Evolutionary conservation across 37 sponge, comb jelly and placozoan species (phyloP).

Genomic region (Cliona cf. orientalis): DNA sequence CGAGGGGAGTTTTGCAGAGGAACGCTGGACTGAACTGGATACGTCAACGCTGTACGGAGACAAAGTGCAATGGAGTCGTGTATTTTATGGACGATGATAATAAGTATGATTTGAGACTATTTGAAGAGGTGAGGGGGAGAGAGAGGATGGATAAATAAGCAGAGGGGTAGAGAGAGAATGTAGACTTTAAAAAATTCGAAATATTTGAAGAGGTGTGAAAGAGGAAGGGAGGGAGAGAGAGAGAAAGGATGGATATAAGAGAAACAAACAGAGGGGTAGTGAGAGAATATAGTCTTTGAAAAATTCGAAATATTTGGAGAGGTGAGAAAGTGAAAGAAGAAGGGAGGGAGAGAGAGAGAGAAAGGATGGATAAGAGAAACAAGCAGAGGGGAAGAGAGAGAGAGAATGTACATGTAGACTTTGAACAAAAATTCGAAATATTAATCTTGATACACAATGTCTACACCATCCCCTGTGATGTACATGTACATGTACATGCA

Average conservation of each 20-base stretch:
- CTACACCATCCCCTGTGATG: no score
- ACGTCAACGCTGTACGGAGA: conserved; percentile 8
- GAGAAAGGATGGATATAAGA: background rate
- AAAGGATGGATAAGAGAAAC: no score
- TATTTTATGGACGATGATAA: conserved; percentile 97
- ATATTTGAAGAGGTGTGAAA: no score
- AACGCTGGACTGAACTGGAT: conserved; percentile 74
- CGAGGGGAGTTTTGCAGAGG: conserved; percentile 84
- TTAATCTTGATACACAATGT: no score
- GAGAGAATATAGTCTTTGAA: background rate
- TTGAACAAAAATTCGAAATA: background rate
- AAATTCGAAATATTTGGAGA: background rate
- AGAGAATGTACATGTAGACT: background rate
- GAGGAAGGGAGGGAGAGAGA: conserved; percentile 51
- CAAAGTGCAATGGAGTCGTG: conserved; percentile 69
- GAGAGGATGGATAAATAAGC: background rate
- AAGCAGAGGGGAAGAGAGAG: background rate
- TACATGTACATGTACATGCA: no score
- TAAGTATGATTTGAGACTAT: conserved; percentile 79
- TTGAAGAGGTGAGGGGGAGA: conserved; percentile 69
- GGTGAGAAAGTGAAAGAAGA: conserved; percentile 76
- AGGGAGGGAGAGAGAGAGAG: background rate
- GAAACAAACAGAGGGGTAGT: background rate
- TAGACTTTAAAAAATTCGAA: background rate
- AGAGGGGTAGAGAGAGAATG: background rate